Base-by-base conservation (phyloP, 2,113 vertebrate species). In the Gadus chalcogrammus region DNA sequence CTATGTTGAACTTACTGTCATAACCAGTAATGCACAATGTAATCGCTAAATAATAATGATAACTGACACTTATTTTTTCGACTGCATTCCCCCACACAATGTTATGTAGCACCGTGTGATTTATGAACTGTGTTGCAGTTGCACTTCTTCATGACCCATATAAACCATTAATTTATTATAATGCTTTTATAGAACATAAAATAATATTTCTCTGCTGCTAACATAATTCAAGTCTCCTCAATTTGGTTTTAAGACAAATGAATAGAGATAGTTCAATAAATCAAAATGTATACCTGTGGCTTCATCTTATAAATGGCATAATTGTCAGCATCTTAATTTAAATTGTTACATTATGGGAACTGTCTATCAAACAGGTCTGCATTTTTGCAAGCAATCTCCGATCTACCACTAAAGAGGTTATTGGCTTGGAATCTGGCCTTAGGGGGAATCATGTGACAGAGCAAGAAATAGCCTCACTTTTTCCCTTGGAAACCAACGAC, bases 401-500 rank as follows among this genome's bases (percentile, higher is more conserved):
- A 78, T 77, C 74, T 70, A 38, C 65, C 56, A 38, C 86, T 70
- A 91, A 90, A 85, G 89, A 81, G 88, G 85, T 91, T 90, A 86
- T 73, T 77, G 75, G 69, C 82, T 82, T 79, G 75, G 87, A 77
- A 85, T 77, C 52, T 76, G 53, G 81, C 83, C 87, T 67, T 28
- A 56, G 60, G 79, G 84, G 87, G 78, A 83, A 84, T 81, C 89
- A 90, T 80, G 84, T 91, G 89, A 91, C 81, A 64, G 27, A 61
- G 74, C 81, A 83, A 87, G 24, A 91, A 92, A 89, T 91, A 90
- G 87, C 85, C 70, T 86, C 79, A 81, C 74, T 75, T 65, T 84
- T 75, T 78, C 80, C 82, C 77, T 65, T 80, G 79, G 84, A 86
- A 79, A 75, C 70, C 65, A 75, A 72, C 74, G 76, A 89, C 79